Conservation (phyloP, 2,113 vertebrate species). For the Caretta caretta region DNA sequence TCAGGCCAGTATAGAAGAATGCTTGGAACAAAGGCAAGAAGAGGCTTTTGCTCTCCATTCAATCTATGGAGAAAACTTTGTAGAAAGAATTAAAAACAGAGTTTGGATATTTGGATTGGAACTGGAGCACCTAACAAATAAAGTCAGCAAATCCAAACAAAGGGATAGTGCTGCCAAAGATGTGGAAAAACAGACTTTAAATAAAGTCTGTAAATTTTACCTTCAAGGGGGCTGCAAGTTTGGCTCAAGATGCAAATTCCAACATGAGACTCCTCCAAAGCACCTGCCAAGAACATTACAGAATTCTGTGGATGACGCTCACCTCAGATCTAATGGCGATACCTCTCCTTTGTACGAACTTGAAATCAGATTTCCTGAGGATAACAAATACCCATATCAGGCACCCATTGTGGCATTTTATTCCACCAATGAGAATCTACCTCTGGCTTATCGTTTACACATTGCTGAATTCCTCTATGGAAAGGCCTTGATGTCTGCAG, state of each 20-base stretch:
- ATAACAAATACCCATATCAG: slow-evolving; percentile 92
- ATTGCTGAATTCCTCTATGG: slow-evolving; percentile 91
- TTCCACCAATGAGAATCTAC: slow-evolving; percentile 88
- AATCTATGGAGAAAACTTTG: slow-evolving; percentile 95
- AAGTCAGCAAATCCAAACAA: slow-evolving; percentile 61
- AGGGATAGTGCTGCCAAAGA: slow-evolving; percentile 42
- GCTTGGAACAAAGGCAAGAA: slow-evolving; percentile 88
- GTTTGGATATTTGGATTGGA: slow-evolving; percentile 93
- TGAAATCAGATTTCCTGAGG: slow-evolving; percentile 91
- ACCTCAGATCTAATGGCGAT: slow-evolving; percentile 66
- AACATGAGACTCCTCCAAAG: slow-evolving; percentile 85
- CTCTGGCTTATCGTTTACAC: slow-evolving; percentile 86
- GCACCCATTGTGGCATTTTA: slow-evolving; percentile 94
- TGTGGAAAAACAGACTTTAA: slow-evolving; percentile 29
- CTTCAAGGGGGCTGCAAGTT: slow-evolving; percentile 90
- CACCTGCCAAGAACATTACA: slow-evolving; percentile 75
- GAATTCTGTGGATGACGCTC: slow-evolving; percentile 81
- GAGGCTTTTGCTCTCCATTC: slow-evolving; percentile 91
- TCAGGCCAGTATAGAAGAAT: slow-evolving; percentile 81
- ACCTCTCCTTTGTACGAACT: slow-evolving; percentile 87
- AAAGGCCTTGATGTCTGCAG: slow-evolving; percentile 87
- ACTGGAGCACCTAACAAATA: slow-evolving; percentile 76
- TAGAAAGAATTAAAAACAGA: slow-evolving; percentile 88
- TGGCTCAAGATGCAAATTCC: slow-evolving; percentile 91
- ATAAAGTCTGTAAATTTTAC: slow-evolving; percentile 89